A percentile compares a stretch with the other conserved stretches of the same genome.
Evolutionary conservation across 2,113 vertebrate species (phyloP).

Genomic region (Triplophysa tibetana): DNA sequence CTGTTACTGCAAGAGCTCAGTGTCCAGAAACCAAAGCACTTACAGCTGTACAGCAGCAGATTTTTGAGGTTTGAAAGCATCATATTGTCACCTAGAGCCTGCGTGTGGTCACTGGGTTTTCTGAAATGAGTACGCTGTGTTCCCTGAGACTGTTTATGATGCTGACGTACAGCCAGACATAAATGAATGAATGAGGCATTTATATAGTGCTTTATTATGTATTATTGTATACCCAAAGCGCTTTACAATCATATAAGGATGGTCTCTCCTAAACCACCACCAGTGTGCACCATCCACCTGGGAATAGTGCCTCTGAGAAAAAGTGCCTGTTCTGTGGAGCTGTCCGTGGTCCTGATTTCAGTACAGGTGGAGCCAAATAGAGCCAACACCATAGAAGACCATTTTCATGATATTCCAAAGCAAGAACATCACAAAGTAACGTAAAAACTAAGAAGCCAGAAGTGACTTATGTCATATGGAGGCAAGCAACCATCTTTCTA

Average conservation of each 20-base stretch:
- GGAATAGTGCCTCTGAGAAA: not conserved
- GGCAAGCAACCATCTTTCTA: conserved; percentile 16
- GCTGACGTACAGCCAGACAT: not conserved
- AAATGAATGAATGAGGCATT: not conserved
- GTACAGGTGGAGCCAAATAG: not conserved
- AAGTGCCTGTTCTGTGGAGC: not conserved
- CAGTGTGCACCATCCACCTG: not conserved
- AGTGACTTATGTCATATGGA: conserved; percentile 32
- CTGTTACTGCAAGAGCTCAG: not conserved
- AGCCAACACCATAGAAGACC: not conserved
- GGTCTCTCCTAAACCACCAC: too few relatives aligned
- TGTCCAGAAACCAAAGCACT: conserved; percentile 16
- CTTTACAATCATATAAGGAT: too few relatives aligned
- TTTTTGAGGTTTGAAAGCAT: not conserved
- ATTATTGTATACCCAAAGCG: too few relatives aligned
- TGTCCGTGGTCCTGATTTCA: conserved; percentile 32
- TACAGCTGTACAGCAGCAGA: not conserved
- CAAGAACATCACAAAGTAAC: too few relatives aligned
- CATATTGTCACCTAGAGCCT: not conserved
- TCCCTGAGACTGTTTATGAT: not conserved
- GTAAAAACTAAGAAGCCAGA: too few relatives aligned
- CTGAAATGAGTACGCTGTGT: not conserved
- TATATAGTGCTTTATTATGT: too few relatives aligned
- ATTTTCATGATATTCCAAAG: too few relatives aligned
- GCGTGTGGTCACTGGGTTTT: not conserved